phyloP scores from a whole-genome alignment of 2,113 vertebrate species.

The Syngnathus typhle region DNA sequence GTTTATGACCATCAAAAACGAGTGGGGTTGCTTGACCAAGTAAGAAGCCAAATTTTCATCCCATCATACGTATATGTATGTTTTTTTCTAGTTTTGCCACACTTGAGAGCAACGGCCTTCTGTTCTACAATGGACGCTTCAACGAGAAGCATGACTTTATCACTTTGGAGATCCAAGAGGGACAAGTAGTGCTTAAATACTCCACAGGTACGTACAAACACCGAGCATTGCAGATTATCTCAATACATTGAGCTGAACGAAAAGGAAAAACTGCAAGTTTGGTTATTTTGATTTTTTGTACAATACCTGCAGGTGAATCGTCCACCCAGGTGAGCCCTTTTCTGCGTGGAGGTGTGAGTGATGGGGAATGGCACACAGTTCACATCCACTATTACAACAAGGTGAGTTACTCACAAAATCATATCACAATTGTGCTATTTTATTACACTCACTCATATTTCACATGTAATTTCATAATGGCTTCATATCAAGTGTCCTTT shows the following conservation, averaged over 20 bases:
- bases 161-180: constrained; percentile 88
- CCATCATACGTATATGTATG: constrained; percentile 1
- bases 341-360: constrained; percentile 85
- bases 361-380: constrained; percentile 92
- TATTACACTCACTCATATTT: not conserved
- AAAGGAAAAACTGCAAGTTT: not conserved
- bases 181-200: constrained; percentile 92
- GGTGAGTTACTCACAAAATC: constrained; percentile 64
- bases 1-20: no score
- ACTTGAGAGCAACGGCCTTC: constrained; percentile 80
- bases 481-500: not conserved
- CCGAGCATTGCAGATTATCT: no score
- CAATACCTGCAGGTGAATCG: constrained; percentile 77
- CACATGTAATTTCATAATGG: not conserved
- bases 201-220: constrained; percentile 81
- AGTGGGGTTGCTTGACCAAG: no score
- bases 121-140: constrained; percentile 95
- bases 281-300: not conserved
- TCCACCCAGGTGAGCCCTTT: constrained; percentile 92
- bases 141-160: constrained; percentile 98
- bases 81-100: constrained; percentile 85
- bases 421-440: not conserved
- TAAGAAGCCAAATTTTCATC: no score
- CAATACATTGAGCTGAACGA: not conserved
- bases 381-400: constrained; percentile 96